phyloP scores from a whole-genome alignment of 2,888 invertebrate genomes.

The Epistrophe grossulariae region DNA sequence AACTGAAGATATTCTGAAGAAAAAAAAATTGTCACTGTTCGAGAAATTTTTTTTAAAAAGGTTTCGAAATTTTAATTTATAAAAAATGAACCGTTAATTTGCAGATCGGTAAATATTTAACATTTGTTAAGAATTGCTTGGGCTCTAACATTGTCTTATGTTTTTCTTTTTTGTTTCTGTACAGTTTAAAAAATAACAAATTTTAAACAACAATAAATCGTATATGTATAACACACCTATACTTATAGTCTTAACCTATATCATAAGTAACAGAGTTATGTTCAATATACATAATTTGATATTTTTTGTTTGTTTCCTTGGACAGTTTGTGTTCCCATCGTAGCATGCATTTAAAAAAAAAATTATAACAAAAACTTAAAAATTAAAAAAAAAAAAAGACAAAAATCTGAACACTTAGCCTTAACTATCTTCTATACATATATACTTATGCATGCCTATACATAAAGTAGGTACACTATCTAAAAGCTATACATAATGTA shows the following conservation, averaged over 20 bases:
- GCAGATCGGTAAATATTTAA: not conserved
- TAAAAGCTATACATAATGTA: not conserved
- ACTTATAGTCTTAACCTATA: constrained; percentile 44
- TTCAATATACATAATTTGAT: constrained; percentile 25
- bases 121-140: constrained; percentile 10
- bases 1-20: too few species aligned
- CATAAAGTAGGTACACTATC: not conserved
- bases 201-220: constrained; percentile 20
- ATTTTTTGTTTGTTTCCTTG: constrained; percentile 51
- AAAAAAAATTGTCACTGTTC: too few species aligned
- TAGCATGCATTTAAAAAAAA: constrained; percentile 40
- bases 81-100: too few species aligned
- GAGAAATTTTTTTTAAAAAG: too few species aligned
- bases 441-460: not conserved
- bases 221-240: not conserved
- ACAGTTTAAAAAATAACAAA: not conserved
- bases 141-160: not conserved
- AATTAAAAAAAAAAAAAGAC: constrained; percentile 4
- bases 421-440: not conserved
- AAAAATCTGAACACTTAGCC: constrained; percentile 24
- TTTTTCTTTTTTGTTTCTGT: not conserved
- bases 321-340: constrained; percentile 64
- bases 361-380: not conserved
- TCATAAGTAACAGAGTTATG: constrained; percentile 58
- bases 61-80: too few species aligned